phyloP scores from a whole-genome alignment of 2,797 vertebrate genomes.

The Apogon hyalosoma region DNA sequence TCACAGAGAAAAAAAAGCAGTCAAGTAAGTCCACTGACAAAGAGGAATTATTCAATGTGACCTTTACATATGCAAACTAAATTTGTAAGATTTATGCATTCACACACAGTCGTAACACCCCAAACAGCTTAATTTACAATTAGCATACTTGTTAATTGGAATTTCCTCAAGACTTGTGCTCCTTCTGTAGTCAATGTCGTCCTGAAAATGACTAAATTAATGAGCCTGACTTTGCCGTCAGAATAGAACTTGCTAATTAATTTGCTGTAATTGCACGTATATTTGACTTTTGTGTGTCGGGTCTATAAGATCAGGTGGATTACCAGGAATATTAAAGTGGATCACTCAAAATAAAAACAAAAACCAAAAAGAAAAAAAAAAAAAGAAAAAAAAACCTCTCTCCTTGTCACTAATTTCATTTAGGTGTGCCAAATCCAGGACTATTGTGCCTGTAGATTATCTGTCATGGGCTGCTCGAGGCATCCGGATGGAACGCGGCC shows the following conservation, averaged over 20 bases:
- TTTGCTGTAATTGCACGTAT: constrained; percentile 16
- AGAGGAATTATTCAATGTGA: constrained; percentile 8
- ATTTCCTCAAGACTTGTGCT: constrained; percentile 8
- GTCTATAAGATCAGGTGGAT: constrained; percentile 5
- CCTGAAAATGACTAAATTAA: constrained; percentile 8
- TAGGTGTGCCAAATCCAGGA: not conserved
- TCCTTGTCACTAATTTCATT: not conserved
- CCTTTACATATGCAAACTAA: constrained; percentile 1
- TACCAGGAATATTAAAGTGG: not conserved
- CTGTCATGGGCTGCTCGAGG: not conserved
- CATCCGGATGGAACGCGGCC: not conserved
- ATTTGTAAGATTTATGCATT: constrained; percentile 6
- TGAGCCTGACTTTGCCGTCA: constrained; percentile 20
- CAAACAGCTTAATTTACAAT: constrained; percentile 22
- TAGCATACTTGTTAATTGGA: constrained; percentile 16
- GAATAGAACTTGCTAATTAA: constrained; percentile 8
- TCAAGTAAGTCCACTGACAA: not conserved
- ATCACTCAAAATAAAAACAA: not conserved
- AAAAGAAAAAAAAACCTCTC: no score
- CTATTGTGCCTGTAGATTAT: not conserved
- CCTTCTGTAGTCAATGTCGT: not conserved
- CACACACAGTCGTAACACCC: constrained; percentile 6
- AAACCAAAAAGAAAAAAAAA: no score
- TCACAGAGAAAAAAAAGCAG: not conserved
- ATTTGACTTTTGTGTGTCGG: constrained; percentile 4